Conservation (phyloP, 2,113 vertebrate species). For the Psilopsiagon aurifrons region DNA sequence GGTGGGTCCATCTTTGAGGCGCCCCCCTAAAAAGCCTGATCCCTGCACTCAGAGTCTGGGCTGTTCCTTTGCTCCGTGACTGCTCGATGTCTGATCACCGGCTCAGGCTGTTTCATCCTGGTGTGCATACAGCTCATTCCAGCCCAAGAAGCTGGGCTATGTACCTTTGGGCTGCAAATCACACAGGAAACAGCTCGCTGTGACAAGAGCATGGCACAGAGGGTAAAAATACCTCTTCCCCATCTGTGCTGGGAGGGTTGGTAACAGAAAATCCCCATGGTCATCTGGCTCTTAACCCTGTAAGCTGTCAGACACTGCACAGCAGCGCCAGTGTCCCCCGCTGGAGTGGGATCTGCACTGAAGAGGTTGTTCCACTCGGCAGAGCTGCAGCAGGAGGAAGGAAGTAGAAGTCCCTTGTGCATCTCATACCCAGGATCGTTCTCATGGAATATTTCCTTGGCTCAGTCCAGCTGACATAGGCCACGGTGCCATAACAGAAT, state of each 20-base stretch:
- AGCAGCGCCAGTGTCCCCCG: neutral
- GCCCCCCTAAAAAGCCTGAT: neutral
- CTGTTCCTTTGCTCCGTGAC: neutral
- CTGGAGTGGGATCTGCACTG: neutral
- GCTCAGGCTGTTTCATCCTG: neutral
- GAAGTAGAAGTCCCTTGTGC: neutral
- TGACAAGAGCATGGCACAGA: neutral
- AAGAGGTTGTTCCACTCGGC: neutral
- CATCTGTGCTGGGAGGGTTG: neutral
- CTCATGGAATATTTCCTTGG: neutral
- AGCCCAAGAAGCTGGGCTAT: neutral
- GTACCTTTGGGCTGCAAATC: neutral
- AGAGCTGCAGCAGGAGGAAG: neutral
- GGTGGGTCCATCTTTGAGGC: neutral
- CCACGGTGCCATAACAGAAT: neutral
- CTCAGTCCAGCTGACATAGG: neutral
- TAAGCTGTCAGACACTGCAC: neutral
- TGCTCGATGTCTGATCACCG: neutral
- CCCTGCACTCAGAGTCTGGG: neutral
- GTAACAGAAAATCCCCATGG: neutral
- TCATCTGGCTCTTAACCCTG: neutral
- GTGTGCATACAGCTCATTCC: neutral
- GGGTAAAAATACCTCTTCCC: neutral
- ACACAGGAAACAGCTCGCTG: neutral
- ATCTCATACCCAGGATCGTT: constrained; percentile 3